Conservation (phyloP, 1,140 invertebrate species). For the Anthonomus grandis region DNA sequence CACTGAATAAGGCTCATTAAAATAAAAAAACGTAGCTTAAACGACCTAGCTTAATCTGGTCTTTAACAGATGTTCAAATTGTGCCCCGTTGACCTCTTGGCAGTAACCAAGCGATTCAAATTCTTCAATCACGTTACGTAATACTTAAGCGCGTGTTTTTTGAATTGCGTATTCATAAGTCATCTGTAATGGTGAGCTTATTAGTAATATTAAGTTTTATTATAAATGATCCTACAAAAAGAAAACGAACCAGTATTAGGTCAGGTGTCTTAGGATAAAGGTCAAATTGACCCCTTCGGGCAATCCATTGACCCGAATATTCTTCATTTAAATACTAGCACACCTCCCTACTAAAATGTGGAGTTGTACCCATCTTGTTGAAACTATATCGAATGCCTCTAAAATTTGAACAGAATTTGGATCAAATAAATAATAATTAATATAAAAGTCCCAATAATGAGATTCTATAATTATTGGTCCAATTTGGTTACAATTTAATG, state of each 20-base stretch:
- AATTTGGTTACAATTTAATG: too few species aligned
- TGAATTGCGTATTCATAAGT: neutral
- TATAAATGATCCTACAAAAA: neutral
- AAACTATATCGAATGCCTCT: neutral
- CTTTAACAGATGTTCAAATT: too few species aligned
- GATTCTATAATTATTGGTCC: too few species aligned
- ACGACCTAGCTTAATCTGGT: too few species aligned
- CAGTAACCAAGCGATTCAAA: slow-evolving; percentile 8
- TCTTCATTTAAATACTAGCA: neutral
- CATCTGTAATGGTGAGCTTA: neutral
- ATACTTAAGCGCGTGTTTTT: neutral
- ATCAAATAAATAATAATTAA: too few species aligned
- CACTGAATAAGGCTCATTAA: too few species aligned
- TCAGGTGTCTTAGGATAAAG: neutral
- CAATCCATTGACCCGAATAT: neutral
- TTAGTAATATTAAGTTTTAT: neutral
- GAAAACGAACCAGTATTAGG: neutral
- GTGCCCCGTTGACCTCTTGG: too few species aligned
- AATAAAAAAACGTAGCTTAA: too few species aligned
- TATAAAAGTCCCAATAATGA: too few species aligned
- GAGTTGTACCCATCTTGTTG: neutral
- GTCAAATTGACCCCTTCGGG: neutral
- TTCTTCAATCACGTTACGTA: neutral
- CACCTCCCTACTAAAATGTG: neutral
- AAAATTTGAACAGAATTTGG: too few species aligned